These are phyloP conservation scores for Calameuta pallipes DNA, from an alignment of 2,888 invertebrate genomes.

Conservation along the genomic window DNA sequence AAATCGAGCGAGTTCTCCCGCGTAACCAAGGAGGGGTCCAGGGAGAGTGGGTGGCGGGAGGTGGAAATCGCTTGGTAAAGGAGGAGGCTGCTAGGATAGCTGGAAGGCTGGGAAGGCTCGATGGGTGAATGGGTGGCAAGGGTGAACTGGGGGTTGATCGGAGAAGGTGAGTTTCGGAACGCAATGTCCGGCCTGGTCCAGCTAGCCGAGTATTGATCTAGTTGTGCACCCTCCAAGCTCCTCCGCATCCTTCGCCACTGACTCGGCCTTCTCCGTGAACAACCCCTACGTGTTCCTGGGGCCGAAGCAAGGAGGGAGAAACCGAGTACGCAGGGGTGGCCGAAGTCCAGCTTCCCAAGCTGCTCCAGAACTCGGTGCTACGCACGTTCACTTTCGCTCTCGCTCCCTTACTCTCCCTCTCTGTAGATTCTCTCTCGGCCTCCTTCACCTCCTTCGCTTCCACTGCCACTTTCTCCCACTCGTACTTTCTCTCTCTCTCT, in stretches of 20 bases:
- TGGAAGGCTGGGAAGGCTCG: conserved; percentile 30
- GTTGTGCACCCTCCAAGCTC: conserved; percentile 45
- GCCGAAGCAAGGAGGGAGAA: conserved; percentile 34
- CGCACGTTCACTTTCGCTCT: conserved; percentile 51
- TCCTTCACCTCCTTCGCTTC: conserved; percentile 39
- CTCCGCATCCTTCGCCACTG: conserved; percentile 41
- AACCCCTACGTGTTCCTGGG: conserved; percentile 42
- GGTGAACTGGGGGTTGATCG: conserved; percentile 27
- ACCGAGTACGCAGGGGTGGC: conserved; percentile 40
- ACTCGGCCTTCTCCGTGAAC: conserved; percentile 31
- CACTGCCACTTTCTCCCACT: conserved; percentile 27
- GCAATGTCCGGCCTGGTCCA: conserved; percentile 66
- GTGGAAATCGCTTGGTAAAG: background rate
- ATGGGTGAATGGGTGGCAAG: conserved; percentile 15
- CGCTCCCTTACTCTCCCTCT: conserved; percentile 23
- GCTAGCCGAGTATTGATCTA: conserved; percentile 65
- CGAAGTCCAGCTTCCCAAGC: conserved; percentile 60
- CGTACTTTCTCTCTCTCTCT: conserved; percentile 29
- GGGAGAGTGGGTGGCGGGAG: background rate
- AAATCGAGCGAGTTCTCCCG: conserved; percentile 22
- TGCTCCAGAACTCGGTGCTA: conserved; percentile 47
- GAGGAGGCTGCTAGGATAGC: conserved; percentile 21
- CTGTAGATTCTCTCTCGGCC: conserved; percentile 38
- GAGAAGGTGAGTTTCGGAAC: conserved; percentile 58
- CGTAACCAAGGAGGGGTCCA: background rate